A percentile compares a stretch with the other conserved stretches of the same genome.
Evolutionary conservation across 2,797 vertebrate species (phyloP).

Genomic region (Novumbra hubbsi): DNA sequence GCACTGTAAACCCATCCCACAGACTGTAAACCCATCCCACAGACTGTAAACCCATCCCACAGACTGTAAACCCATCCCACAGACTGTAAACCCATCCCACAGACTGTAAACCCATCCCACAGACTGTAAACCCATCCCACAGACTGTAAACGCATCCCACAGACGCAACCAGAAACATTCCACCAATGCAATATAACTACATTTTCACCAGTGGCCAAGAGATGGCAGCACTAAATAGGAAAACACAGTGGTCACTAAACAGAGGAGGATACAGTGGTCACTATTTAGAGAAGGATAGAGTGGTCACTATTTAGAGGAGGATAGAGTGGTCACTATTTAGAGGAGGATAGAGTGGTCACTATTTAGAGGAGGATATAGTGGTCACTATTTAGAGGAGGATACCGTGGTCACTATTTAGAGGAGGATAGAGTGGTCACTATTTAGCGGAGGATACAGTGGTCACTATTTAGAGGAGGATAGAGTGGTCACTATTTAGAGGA

Average conservation of each 20-base stretch:
- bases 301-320: not conserved
- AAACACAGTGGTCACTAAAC: not conserved
- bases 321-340: not conserved
- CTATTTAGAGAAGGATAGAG: no score
- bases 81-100: no score
- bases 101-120: no score
- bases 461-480: not conserved
- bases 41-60: no score
- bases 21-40: no score
- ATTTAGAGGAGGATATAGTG: not conserved
- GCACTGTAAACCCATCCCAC: slow-evolving; percentile 2
- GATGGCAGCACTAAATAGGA: slow-evolving; percentile 4
- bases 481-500: not conserved
- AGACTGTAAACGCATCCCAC: no score
- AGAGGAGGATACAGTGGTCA: not conserved
- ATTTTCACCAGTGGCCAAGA: not conserved
- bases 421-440: not conserved
- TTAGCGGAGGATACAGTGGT: not conserved
- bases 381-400: not conserved
- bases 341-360: not conserved
- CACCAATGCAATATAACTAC: not conserved
- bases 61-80: no score
- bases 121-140: no score
- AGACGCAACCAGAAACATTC: not conserved
- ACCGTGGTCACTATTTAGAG: not conserved